A percentile compares a stretch with the other conserved stretches of the same genome.
Evolutionary conservation across 2,797 vertebrate genomes (phyloP).

Genomic region (Staurois parvus): DNA sequence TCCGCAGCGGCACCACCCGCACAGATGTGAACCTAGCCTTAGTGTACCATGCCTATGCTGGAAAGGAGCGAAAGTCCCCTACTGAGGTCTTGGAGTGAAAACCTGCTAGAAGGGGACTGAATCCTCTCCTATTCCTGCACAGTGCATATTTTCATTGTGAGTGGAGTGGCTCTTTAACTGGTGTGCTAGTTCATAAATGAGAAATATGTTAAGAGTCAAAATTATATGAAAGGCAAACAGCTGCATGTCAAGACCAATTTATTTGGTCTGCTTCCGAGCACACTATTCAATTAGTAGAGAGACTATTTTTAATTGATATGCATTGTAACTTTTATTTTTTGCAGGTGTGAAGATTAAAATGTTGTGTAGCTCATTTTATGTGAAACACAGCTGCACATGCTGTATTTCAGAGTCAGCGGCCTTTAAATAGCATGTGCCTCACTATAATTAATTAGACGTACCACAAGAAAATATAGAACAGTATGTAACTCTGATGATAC

Average conservation of each 20-base stretch:
- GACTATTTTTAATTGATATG: neutral
- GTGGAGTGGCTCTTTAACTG: neutral
- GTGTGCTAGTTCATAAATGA: neutral
- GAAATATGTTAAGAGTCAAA: neutral
- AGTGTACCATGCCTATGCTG: too few species aligned
- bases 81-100: too few species aligned
- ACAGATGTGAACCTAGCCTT: too few species aligned
- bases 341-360: neutral
- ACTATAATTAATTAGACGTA: neutral
- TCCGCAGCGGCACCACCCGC: too few species aligned
- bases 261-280: neutral
- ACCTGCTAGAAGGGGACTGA: too few species aligned
- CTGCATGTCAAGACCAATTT: neutral
- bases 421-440: neutral
- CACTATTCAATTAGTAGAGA: neutral
- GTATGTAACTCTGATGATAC: neutral
- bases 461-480: neutral
- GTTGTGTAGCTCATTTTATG: conserved; percentile 1
- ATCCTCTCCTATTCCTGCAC: too few species aligned
- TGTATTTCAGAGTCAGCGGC: neutral
- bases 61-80: too few species aligned
- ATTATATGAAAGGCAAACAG: neutral
- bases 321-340: neutral
- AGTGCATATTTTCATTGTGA: too few species aligned
- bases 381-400: neutral